Base-by-base conservation (phyloP, 2,797 vertebrate genomes). In the Tamandua tetradactyla region DNA sequence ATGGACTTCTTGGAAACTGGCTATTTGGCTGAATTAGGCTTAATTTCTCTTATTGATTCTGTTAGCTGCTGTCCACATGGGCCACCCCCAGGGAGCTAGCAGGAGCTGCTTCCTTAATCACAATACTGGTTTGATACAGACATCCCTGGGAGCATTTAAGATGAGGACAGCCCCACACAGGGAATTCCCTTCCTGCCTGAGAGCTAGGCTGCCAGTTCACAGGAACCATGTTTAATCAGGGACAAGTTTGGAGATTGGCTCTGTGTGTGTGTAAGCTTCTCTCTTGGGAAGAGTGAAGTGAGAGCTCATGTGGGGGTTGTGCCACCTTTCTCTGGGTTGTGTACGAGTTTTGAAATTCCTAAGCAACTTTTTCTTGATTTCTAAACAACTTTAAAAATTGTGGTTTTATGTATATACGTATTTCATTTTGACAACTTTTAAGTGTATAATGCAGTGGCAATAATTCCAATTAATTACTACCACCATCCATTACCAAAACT, bases 41-140 rank as follows among this genome's bases (percentile, higher is more conserved):
- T 97, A 94, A 94, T 94, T 83, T 96, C 71, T 86, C 42, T 44
- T 84, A 96, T 91, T 74, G 95, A 95, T 96, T 94, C 84, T 94
- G 40, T 68, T 75, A 64, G 62, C 89, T 87, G 57, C 79, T 83
- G n/a, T 89, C 83, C 55, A 81, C 69, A 32, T 13, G 35, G 76
- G 69, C 91, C 68, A 71, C 47, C 80, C 80, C 80, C 52, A 85
- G 94, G 85, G 94, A 94, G 61, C 83, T 71, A 88, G 64, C 44
- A 72, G 79, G 66, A 88, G 35, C 66, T 72, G 37, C 55, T 80
- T 87, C 91, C 75, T 93, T 96, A 87, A 91, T 97, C 91, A 94
- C 75, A 52, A 42, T 89, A 12, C 94, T 93, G 83, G 44, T 83
- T 91, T 92, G 83, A 94, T 76, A 94, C 66, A 96, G 92, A 96